Evolutionary conservation across 2,113 vertebrate genomes (phyloP).

Genomic region (Mormyrus iriodes): DNA sequence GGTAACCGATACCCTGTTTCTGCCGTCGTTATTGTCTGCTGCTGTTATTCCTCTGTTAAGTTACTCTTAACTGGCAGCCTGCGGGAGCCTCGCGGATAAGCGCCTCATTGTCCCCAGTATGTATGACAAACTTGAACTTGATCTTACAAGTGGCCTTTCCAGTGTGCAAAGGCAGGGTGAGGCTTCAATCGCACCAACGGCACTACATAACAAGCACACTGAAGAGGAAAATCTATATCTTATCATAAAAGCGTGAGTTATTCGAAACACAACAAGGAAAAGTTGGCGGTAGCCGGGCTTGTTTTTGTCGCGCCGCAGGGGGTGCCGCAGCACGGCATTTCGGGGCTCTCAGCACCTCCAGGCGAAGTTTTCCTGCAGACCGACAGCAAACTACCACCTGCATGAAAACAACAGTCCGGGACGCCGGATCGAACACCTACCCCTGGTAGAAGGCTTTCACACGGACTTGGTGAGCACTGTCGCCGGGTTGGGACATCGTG

Average conservation of each 20-base stretch:
- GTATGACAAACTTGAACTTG: background rate
- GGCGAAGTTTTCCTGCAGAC: background rate
- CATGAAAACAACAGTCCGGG: background rate
- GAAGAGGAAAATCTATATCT: background rate
- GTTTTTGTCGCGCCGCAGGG: background rate
- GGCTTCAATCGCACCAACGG: background rate
- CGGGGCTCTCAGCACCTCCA: background rate
- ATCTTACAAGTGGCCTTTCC: background rate
- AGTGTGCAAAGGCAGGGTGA: background rate
- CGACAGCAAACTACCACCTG: background rate
- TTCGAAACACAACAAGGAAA: background rate
- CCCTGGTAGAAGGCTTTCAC: constrained; percentile 86
- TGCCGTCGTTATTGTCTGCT: background rate
- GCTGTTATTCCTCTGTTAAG: background rate
- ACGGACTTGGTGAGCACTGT: constrained; percentile 75
- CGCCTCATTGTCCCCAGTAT: background rate
- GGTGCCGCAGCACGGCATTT: background rate
- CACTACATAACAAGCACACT: background rate
- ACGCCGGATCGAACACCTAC: constrained; percentile 52
- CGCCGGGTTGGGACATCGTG: constrained; percentile 78
- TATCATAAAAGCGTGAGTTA: background rate
- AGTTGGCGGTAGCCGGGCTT: background rate
- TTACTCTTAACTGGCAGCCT: background rate
- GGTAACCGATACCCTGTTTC: background rate
- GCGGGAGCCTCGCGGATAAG: background rate